Evolutionary conservation across 2,113 vertebrate genomes (phyloP).

Genomic region (Fulmarus glacialis): DNA sequence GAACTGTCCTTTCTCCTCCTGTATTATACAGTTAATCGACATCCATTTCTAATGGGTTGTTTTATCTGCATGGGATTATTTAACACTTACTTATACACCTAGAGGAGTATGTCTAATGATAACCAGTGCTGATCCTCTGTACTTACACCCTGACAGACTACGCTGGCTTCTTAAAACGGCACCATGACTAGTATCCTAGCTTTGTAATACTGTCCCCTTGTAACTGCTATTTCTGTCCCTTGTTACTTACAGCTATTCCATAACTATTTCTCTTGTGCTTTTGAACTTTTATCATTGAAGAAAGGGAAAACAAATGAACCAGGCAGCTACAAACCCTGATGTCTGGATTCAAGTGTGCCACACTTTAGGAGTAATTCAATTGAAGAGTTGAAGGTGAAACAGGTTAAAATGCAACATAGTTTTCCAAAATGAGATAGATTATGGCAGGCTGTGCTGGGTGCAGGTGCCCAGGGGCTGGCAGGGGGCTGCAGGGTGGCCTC

Average conservation of each 20-base stretch:
- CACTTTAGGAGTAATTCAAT: background rate
- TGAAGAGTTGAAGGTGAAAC: background rate
- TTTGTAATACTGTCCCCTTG: background rate
- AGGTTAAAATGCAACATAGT: background rate
- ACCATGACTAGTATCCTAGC: background rate
- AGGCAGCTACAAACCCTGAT: background rate
- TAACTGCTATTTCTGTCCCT: background rate
- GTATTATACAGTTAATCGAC: background rate
- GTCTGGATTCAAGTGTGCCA: background rate
- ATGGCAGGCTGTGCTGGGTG: background rate
- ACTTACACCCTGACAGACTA: background rate
- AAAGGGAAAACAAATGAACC: background rate
- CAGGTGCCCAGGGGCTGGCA: rapidly evolving
- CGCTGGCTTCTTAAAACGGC: background rate
- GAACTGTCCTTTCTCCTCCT: background rate
- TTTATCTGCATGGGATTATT: background rate
- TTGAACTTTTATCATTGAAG: background rate
- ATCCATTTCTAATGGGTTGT: background rate
- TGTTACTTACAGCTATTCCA: background rate
- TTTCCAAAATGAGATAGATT: background rate
- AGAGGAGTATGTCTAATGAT: background rate
- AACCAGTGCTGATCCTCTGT: background rate
- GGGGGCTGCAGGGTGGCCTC: background rate
- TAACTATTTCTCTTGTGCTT: background rate
- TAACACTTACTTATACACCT: background rate